Base-by-base conservation (phyloP, 2,797 vertebrate species). In the Diceros bicornis region DNA sequence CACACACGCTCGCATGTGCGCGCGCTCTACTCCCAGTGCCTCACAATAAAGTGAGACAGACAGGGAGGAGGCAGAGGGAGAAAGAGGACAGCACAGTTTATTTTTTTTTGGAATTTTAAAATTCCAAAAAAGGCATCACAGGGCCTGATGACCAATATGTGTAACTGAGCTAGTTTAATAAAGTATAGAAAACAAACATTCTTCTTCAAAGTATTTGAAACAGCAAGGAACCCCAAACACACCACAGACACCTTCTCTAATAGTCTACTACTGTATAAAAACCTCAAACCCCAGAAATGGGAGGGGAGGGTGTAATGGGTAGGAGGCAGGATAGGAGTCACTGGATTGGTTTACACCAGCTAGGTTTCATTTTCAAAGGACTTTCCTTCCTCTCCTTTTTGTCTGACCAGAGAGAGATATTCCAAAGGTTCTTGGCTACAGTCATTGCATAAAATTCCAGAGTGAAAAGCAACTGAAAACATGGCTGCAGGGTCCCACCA, bases 101-200 rank as follows among this genome's bases (percentile, higher is more conserved):
- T 82, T 93, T 81, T 95, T 92, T 77, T 95, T 84, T 89, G 96
- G 71, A 89, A 81, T 96, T 97, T 95, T 83, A 93, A 88, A 97
- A 93, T 41, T 41, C 41, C 41, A 41, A 41, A 41, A 41, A 41
- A 41, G 41, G 41, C 32, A 72, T 91, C 27, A 55, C 62, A 50
- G 37, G 3, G 72, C 74, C 81, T 87, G 83, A 91, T 85, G 97
- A 90, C 44, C 86, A 86, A 55, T 93, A 94, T 89, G 97, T 97
- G 97, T 66, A 98, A 98, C 94, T 77, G 85, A 81, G 0, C 92
- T 97, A 95, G 97, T 97, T 94, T 91, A 96, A 88, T 93, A 97
- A 96, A 1, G 69, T 37, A 27, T 61, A 95, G 34, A 83, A 94
- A 94, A 90, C 50, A 92, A 66, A 1, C 23, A 72, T 75, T 94